These are phyloP conservation scores for Leptinotarsa defecta DNA, from an alignment of 1,140 invertebrate genomes.

Conservation along the genomic window DNA sequence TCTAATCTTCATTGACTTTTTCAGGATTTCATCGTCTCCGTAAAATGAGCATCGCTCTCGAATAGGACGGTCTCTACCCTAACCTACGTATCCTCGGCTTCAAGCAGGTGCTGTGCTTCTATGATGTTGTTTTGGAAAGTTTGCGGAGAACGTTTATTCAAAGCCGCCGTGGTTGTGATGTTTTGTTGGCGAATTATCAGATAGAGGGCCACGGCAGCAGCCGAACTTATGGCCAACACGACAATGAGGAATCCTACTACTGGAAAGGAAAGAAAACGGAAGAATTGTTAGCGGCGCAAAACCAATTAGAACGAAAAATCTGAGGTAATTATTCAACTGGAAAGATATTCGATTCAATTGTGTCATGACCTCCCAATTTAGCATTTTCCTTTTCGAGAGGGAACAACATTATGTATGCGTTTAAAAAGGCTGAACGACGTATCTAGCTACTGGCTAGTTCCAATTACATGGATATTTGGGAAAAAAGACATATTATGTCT, in stretches of 20 bases:
- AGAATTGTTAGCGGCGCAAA: not conserved
- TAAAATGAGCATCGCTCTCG: not conserved
- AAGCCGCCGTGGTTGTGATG: slow-evolving; percentile 49
- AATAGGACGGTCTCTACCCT: not conserved
- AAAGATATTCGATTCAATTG: too few species aligned
- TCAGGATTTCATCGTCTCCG: not conserved
- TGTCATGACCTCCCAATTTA: too few species aligned
- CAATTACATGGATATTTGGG: too few species aligned
- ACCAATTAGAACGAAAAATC: too few species aligned
- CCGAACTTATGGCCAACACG: slow-evolving; percentile 47
- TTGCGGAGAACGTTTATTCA: slow-evolving; percentile 55
- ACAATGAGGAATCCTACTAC: slow-evolving; percentile 50
- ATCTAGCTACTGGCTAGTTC: too few species aligned
- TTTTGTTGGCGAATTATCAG: slow-evolving; percentile 53
- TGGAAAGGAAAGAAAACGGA: slow-evolving; percentile 38
- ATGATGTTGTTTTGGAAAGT: slow-evolving; percentile 48
- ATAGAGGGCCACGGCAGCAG: slow-evolving; percentile 47
- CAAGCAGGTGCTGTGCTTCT: slow-evolving; percentile 54
- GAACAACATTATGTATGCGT: too few species aligned
- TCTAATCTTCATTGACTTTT: not conserved
- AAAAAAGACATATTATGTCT: too few species aligned
- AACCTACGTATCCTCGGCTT: slow-evolving; percentile 46
- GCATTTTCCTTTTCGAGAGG: too few species aligned
- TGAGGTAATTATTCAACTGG: too few species aligned
- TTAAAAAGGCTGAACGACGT: too few species aligned